phyloP scores from a whole-genome alignment of 2,888 invertebrate species.

The Fragum fragum region DNA sequence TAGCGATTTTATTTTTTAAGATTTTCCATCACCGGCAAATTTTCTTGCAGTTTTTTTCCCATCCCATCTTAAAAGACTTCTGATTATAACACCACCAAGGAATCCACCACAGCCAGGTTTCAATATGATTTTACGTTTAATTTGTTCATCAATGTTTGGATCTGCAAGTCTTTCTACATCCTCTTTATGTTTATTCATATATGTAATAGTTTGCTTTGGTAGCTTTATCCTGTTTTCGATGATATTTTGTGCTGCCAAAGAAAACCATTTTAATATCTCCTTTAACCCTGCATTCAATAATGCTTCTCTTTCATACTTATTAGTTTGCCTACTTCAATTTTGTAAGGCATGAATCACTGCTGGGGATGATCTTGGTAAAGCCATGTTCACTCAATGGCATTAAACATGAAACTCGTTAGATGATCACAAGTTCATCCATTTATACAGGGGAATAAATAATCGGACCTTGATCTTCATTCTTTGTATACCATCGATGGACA shows the following conservation, averaged over 20 bases:
- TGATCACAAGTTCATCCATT: neutral
- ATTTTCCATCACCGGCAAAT: neutral
- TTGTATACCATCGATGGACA: constrained; percentile 15
- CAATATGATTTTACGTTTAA: constrained; percentile 12
- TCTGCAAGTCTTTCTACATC: neutral
- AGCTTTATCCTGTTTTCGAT: constrained; percentile 4
- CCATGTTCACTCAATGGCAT: constrained; percentile 1
- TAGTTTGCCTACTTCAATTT: constrained; percentile 4
- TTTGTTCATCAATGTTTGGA: neutral
- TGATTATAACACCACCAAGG: neutral
- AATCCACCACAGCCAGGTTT: constrained; percentile 22
- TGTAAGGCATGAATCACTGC: constrained; percentile 17
- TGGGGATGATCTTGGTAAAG: neutral
- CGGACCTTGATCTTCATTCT: constrained; percentile 10
- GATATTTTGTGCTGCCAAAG: constrained; percentile 3
- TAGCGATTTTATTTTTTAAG: neutral
- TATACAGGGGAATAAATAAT: constrained; percentile 19
- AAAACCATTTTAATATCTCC: constrained; percentile 27
- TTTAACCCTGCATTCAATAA: constrained; percentile 18
- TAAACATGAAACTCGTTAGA: neutral
- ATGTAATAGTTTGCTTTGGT: constrained; percentile 16
- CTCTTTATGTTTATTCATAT: constrained; percentile 13
- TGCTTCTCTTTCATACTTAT: constrained; percentile 2
- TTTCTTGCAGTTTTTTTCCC: neutral
- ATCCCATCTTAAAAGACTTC: neutral